phyloP scores from a whole-genome alignment of 2,888 invertebrate genomes.

The Diogma glabrata region DNA sequence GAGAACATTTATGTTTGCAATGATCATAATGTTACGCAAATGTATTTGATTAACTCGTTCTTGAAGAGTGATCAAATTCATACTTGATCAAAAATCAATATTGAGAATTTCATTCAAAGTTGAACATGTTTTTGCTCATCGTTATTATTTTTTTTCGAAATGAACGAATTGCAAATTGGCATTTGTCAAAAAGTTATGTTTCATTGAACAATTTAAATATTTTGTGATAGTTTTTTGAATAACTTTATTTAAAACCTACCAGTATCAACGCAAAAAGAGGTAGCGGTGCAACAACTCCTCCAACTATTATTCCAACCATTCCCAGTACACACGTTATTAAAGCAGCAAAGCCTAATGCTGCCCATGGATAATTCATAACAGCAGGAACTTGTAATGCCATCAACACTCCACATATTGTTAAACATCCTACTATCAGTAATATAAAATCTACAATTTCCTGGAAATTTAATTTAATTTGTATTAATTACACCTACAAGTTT shows the following conservation, averaged over 20 bases:
- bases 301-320: constrained; percentile 34
- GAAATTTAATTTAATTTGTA: background rate
- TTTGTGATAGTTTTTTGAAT: too few species aligned
- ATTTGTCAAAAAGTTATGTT: too few species aligned
- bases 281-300: constrained; percentile 32
- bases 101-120: too few species aligned
- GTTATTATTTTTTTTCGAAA: too few species aligned
- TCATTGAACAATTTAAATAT: too few species aligned
- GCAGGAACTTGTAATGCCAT: constrained; percentile 36
- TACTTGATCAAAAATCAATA: too few species aligned
- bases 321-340: constrained; percentile 34
- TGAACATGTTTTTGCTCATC: too few species aligned
- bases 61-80: too few species aligned
- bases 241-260: constrained; percentile 41
- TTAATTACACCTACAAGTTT: background rate
- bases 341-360: constrained; percentile 34
- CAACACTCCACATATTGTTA: constrained; percentile 33
- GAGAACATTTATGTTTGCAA: too few species aligned
- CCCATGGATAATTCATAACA: constrained; percentile 34
- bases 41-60: too few species aligned
- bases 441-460: constrained; percentile 27
- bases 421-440: constrained; percentile 27
- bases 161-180: too few species aligned
- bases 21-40: too few species aligned
- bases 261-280: constrained; percentile 68